Base-by-base conservation (phyloP, 2,888 invertebrate genomes). In the Amphipyra tragopoginis region DNA sequence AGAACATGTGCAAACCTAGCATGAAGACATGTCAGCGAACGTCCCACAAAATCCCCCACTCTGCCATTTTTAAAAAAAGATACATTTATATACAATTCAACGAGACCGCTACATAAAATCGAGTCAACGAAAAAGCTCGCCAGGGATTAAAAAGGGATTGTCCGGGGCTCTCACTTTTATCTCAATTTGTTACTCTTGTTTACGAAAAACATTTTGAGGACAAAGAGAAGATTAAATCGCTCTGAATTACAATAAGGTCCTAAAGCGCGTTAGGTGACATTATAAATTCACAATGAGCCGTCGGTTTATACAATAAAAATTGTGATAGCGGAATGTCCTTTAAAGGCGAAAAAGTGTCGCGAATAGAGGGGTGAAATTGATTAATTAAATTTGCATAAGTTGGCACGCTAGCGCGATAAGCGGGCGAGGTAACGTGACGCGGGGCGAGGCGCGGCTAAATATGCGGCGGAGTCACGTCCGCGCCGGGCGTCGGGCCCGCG, bases 371-470 rank as follows among this genome's bases (percentile, higher is more conserved):
- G 85, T 86, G 85, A 91, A 91, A 90, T 92, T 91, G 90, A 93
- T 93, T 94, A 93, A 93, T 93, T 92, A 91, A 92, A 93, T 93
- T 93, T 91, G 90, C 93, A 94, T 93, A 93, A 92, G 90, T 91
- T 90, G 88, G 88, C 92, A 90, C 88, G 92, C 79, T 60, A 87
- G 83, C 81, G 82, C 83, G 89, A 86, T 89, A 89, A 89, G 75
- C 55, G 86, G 82, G 77, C 56, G 71, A 75, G 71, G 75, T 75
- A 39, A 48, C 53, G 59, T 15, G 15, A 34, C 5, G 59, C 51
- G 55, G 72, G 72, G 72, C 72, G 80, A 80, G 82, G 79, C 76
- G 77, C 81, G 80, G 78, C 86, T 84, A 86, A 90, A 89, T 21
- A 89, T 88, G 90, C 90, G 85, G 81, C 78, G 80, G 75, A 91